phyloP scores from a whole-genome alignment of 2,888 invertebrate species.

The Drosophila paucipuncta region DNA sequence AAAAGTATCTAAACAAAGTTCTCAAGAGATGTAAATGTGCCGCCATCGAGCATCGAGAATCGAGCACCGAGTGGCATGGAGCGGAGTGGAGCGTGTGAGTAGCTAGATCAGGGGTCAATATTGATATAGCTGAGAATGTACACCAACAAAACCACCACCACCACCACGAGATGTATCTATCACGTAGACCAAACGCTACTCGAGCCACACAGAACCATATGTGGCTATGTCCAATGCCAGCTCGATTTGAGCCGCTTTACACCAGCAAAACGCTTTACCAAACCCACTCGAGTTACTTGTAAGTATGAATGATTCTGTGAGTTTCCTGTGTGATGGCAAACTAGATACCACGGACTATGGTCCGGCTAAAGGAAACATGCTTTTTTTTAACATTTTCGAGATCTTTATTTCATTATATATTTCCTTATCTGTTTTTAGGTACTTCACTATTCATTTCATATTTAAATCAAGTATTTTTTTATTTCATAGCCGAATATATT shows the following conservation, averaged over 20 bases:
- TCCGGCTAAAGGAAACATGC: background rate
- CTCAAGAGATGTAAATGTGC: conserved; percentile 43
- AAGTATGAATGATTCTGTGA: conserved; percentile 28
- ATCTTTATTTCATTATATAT: background rate
- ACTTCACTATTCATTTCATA: background rate
- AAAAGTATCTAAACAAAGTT: conserved; percentile 82
- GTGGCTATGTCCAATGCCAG: conserved; percentile 27
- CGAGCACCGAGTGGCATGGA: conserved; percentile 2
- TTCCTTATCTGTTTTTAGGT: background rate
- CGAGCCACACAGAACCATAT: conserved; percentile 5
- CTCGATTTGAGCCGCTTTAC: conserved; percentile 35
- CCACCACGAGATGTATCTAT: conserved; percentile 1
- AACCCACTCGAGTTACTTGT: conserved; percentile 25
- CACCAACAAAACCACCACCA: background rate
- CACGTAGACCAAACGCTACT: conserved; percentile 8
- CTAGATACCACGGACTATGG: conserved; percentile 17
- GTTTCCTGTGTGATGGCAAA: background rate
- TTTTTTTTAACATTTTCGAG: background rate
- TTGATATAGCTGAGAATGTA: conserved; percentile 50
- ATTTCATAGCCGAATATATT: background rate
- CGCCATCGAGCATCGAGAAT: conserved; percentile 6
- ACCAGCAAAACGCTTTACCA: conserved; percentile 18
- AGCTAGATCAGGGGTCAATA: conserved; percentile 55
- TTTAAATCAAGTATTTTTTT: background rate
- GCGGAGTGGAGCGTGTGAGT: conserved; percentile 50